phyloP scores from a whole-genome alignment of 2,797 vertebrate species.

The Mormyrus proboscirostris region DNA sequence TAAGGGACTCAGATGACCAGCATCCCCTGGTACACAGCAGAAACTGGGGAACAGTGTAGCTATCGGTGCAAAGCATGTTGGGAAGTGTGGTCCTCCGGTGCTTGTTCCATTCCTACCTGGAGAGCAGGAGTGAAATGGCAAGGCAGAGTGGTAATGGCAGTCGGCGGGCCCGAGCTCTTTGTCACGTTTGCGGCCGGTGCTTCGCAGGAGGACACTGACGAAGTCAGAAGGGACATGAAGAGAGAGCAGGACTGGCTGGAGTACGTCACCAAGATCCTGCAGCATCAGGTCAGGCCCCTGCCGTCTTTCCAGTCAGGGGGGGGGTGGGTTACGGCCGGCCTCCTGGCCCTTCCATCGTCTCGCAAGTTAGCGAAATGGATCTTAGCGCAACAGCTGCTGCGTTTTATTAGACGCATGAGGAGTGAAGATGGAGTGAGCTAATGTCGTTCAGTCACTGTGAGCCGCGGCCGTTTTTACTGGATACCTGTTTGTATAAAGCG shows the following conservation, averaged over 20 bases:
- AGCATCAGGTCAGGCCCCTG: slow-evolving; percentile 72
- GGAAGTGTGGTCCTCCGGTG: neutral
- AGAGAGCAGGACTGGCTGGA: slow-evolving; percentile 75
- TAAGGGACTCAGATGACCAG: neutral
- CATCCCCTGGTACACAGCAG: neutral
- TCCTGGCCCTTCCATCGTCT: neutral
- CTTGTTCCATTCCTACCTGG: neutral
- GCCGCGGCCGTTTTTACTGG: neutral
- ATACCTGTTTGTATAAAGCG: neutral
- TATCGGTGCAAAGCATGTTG: neutral
- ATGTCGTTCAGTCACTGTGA: neutral
- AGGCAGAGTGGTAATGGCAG: neutral
- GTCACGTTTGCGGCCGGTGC: neutral
- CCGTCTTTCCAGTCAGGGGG: neutral
- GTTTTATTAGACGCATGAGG: neutral
- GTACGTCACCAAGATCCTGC: slow-evolving; percentile 69
- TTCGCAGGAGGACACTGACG: slow-evolving; percentile 62
- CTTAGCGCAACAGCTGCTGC: neutral
- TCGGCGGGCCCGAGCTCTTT: neutral
- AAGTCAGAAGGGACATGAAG: slow-evolving; percentile 48
- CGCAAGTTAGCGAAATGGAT: neutral
- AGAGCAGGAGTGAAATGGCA: neutral
- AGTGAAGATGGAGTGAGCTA: neutral
- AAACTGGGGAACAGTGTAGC: neutral
- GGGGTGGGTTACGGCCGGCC: neutral